Conservation (phyloP, 2,888 invertebrate genomes). For the Clivina fossor region DNA sequence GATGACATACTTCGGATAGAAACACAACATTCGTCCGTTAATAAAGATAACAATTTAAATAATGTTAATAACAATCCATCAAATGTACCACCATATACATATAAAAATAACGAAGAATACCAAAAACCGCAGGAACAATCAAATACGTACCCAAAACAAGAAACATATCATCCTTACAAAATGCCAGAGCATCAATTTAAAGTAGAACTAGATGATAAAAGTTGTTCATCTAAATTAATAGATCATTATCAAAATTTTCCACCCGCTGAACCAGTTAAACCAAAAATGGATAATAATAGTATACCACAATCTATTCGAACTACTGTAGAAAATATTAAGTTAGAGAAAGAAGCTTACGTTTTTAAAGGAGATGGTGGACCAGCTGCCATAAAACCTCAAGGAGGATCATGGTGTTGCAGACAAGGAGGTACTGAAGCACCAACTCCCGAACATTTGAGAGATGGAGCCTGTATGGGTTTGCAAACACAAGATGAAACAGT, state of each 20-base stretch:
- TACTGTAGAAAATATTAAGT: constrained; percentile 22
- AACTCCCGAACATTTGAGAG: constrained; percentile 70
- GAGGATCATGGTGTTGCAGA: constrained; percentile 73
- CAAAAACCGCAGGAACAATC: constrained; percentile 50
- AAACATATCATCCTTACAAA: constrained; percentile 51
- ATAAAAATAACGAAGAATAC: constrained; percentile 53
- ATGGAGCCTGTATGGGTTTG: constrained; percentile 71
- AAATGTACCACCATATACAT: constrained; percentile 52
- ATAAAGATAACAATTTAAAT: constrained; percentile 10
- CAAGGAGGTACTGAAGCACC: constrained; percentile 73
- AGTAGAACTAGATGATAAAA: constrained; percentile 53
- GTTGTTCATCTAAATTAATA: constrained; percentile 24
- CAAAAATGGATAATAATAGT: constrained; percentile 45
- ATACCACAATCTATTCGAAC: constrained; percentile 41
- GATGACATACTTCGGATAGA: constrained; percentile 2
- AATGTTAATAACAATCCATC: constrained; percentile 4
- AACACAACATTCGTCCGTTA: constrained; percentile 11
- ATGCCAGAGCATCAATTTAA: constrained; percentile 56
- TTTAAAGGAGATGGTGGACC: constrained; percentile 74
- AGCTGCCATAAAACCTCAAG: constrained; percentile 60
- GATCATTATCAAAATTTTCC: constrained; percentile 43
- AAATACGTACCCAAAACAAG: constrained; percentile 46
- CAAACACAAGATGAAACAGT: constrained; percentile 72
- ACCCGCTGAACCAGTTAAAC: constrained; percentile 45
- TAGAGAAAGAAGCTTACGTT: constrained; percentile 53